Base-by-base conservation (phyloP, 2,797 vertebrate genomes). In the Sebastes minor region DNA sequence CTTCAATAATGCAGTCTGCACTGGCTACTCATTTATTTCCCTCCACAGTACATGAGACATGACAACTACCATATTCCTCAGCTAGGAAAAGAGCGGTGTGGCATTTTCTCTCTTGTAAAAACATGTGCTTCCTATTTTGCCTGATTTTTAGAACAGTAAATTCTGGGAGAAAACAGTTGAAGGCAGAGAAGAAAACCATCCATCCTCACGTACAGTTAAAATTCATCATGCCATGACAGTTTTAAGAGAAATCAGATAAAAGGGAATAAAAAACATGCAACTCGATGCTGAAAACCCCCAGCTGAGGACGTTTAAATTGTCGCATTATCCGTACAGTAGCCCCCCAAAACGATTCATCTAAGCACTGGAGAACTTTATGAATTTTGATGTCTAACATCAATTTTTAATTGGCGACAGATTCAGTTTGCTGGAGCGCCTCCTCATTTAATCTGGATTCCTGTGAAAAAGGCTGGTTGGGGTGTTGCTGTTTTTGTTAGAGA, bases 1-100 rank as follows among this genome's bases (percentile, higher is more conserved):
- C 28, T 85, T 85, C 67, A 82, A 72, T 86, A 87, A 87, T 84
- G 78, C 78, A 86, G 72, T 76, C 79, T 69, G 49, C 64, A n/a
- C 65, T 49, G 78, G 80, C 67, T 78, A 22, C 70, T 85, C 73
- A 70, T 86, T 82, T 84, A 80, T 87, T 86, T 82, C 25, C 64
- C 33, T 76, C 14, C 65, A 67, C 76, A 67, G 65, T 68, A 74
- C 74, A 81, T 52, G 72, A 83, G 72, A 77, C 68, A 23, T 63
- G 60, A 87, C 53, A 80, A 60, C 55, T n/a, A 12, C 32, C 49
- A 22, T 38, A 42, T 72, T 80, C 66, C 52, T 70, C 62, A 57
- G 61, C 46, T 4, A 20, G 3, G 56, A 65, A 68, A 67, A 76
- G 7, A 28, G 6, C 16, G 8, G 35, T 13, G 53, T 60, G 12